Base-by-base conservation (phyloP, 2,113 vertebrate genomes). In the Chaenocephalus aceratus region DNA sequence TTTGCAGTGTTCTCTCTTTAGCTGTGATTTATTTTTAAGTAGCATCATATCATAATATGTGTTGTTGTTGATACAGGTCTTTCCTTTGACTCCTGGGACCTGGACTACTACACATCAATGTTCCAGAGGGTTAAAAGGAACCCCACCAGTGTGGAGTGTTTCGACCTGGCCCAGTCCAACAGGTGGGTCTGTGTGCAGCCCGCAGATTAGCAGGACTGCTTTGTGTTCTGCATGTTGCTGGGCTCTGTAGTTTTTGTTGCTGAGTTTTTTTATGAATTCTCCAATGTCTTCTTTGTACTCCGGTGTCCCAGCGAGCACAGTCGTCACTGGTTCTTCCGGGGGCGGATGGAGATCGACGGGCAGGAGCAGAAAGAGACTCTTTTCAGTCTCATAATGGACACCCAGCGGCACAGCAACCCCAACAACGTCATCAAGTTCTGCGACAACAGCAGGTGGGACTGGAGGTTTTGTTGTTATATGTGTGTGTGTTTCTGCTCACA, bases 271-370 rank as follows among this genome's bases (percentile, higher is more conserved):
- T 58, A 41, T 41, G 5, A 15, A 5, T 45, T 60, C 12, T 57
- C 0, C 15, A 2, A 69, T 14, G 8, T 34, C 53, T 3, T 54
- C 2, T 70, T 7, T 74, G n/a, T 3, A 10, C 30, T 1, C n/a
- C 2, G 45, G 36, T 21, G 7, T 34, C 51, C 18, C 92, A 98
- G 97, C 0, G 97, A 98, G 83, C 97, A 98, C 93, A 98, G 97
- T 71, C 96, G 97, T 14, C 97, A 98, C 77, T 98, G 97, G 97
- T 98, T 98, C 93, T 98, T 98, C 88, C 96, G 96, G 16, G 97
- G 97, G 0, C 93, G 83, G 10, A 95, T 98, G 88, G 46, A 94
- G 45, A 82, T 98, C 12, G 96, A 97, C 0, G 96, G 96, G n/a
- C 79, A 89, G 80, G 94, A 95, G 88, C 80, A 95, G 86, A 45